Conservation (phyloP, 2,888 invertebrate genomes). For the Ormyrus thymus region DNA sequence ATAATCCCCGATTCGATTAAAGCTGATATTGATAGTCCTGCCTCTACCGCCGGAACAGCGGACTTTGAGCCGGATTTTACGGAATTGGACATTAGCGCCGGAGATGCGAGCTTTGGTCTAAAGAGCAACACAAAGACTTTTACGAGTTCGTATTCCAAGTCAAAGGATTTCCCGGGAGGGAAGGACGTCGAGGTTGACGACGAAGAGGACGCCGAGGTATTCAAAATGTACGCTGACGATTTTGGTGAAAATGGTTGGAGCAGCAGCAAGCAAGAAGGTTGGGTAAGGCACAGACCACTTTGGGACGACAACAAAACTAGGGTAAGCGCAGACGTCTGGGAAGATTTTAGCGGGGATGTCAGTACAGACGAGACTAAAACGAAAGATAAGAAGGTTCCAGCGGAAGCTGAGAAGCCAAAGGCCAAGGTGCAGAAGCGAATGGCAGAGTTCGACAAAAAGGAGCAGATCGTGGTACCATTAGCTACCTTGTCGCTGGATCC, state of each 20-base stretch:
- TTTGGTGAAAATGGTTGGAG: slow-evolving; percentile 45
- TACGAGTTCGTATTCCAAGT: slow-evolving; percentile 47
- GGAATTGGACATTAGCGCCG: slow-evolving; percentile 17
- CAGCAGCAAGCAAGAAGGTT: slow-evolving; percentile 45
- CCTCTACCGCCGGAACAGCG: neutral
- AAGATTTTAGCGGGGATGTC: slow-evolving; percentile 25
- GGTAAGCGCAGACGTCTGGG: slow-evolving; percentile 15
- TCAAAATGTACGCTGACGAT: slow-evolving; percentile 47
- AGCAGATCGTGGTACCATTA: slow-evolving; percentile 51
- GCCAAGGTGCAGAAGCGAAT: slow-evolving; percentile 23
- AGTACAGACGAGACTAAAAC: neutral
- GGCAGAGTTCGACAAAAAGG: neutral
- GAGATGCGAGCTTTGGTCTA: slow-evolving; percentile 50
- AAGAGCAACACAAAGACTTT: slow-evolving; percentile 52
- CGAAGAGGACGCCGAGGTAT: slow-evolving; percentile 47
- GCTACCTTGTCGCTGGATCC: slow-evolving; percentile 43
- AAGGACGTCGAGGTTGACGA: slow-evolving; percentile 42
- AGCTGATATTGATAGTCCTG: neutral
- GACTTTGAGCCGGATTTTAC: slow-evolving; percentile 36
- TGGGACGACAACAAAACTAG: slow-evolving; percentile 50
- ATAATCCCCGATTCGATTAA: neutral
- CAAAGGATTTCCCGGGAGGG: slow-evolving; percentile 27
- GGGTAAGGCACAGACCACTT: slow-evolving; percentile 51
- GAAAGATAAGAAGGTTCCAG: neutral
- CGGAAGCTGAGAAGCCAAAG: neutral